Conservation (phyloP, 1,140 invertebrate species). For the Plectrocnemia conspersa region DNA sequence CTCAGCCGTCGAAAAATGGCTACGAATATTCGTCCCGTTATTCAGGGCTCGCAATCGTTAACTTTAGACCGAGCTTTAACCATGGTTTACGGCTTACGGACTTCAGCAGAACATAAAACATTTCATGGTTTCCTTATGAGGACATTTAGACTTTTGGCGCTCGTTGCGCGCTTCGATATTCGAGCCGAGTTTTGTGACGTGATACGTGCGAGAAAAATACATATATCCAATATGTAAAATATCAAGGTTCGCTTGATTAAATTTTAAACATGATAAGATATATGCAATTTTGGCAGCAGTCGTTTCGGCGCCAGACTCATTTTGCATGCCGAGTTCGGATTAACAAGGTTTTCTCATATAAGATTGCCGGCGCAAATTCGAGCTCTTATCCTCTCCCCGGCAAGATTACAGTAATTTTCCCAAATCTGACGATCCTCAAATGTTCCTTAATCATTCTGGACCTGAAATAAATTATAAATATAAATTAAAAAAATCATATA, state of each 20-base stretch:
- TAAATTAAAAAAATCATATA: too few species aligned
- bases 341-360: constrained; percentile 15
- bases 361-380: constrained; percentile 17
- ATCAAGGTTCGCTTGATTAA: constrained; percentile 7
- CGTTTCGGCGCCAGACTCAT: constrained; percentile 10
- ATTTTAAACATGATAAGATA: constrained; percentile 4
- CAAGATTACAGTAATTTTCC: constrained; percentile 9
- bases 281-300: constrained; percentile 1
- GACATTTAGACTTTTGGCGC: constrained; percentile 32
- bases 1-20: constrained; percentile 1
- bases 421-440: constrained; percentile 9
- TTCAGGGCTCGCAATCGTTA: constrained; percentile 21
- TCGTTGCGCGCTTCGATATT: constrained; percentile 1
- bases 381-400: constrained; percentile 7
- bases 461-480: too few species aligned
- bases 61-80: constrained; percentile 34
- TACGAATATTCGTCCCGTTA: constrained; percentile 4
- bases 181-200: background rate
- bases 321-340: constrained; percentile 8
- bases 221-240: background rate
- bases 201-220: background rate
- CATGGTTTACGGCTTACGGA: constrained; percentile 34
- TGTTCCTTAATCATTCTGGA: too few species aligned
- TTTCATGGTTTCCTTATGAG: constrained; percentile 37
- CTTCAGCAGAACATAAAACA: constrained; percentile 37